Evolutionary conservation across 2,113 vertebrate species (phyloP).

Genomic region (Pseudopipra pipra): DNA sequence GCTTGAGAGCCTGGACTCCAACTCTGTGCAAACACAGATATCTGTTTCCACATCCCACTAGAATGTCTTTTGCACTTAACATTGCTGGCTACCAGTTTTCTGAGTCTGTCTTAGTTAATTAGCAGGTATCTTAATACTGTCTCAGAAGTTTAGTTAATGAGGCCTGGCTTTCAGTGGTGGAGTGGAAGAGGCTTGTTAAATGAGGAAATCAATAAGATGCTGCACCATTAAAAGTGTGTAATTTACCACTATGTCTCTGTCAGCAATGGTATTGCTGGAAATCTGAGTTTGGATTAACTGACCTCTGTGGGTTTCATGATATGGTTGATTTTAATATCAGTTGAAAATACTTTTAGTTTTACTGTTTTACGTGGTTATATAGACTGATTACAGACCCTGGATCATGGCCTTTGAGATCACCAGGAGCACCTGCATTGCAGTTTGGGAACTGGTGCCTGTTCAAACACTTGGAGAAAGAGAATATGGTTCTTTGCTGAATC

Average conservation of each 20-base stretch:
- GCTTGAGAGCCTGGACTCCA: neutral
- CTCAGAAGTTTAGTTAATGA: slow-evolving; percentile 3
- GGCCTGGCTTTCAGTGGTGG: neutral
- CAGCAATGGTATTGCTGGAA: neutral
- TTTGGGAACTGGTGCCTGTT: neutral
- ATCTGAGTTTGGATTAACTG: neutral
- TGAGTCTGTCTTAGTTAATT: neutral
- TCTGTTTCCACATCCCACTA: neutral
- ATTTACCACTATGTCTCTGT: neutral
- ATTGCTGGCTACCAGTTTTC: neutral
- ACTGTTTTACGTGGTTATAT: neutral
- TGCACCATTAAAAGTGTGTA: neutral
- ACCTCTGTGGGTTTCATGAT: no score
- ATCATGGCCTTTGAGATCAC: neutral
- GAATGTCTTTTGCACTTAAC: neutral
- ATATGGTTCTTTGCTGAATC: slow-evolving; percentile 11
- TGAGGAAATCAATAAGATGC: neutral
- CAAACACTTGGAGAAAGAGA: neutral
- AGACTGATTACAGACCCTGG: neutral
- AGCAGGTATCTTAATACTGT: neutral
- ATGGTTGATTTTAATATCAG: neutral
- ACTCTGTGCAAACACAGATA: neutral
- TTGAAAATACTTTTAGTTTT: neutral
- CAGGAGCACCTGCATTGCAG: neutral
- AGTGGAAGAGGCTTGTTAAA: neutral